Evolutionary conservation across 1,140 invertebrate species (phyloP), one percentile per base, ranked within the genome.

Genomic region (Heliconius nattereri): DNA sequence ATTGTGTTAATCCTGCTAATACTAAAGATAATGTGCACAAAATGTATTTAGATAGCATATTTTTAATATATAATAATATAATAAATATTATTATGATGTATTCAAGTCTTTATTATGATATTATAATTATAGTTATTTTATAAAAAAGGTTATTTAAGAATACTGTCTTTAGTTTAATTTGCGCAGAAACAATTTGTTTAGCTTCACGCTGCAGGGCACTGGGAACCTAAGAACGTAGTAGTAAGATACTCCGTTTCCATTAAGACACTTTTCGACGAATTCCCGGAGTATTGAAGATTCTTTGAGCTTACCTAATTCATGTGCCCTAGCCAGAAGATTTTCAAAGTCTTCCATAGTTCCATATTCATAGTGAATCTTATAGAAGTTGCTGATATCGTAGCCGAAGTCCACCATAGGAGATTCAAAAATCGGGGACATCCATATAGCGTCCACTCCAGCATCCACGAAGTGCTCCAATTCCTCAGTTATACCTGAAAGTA

Each of bases 311-410:
- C 95, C 95, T 37, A 95, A 85, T 37, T 94, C 87, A 82, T 97
- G 95, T 5, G 96, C 96, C 72, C 91, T 93, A 19, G 92, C 91
- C 0, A 97, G 84, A 71, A 98, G 90, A 9, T 94, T 84, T 70
- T 96, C 95, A 74, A 98, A 97, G 86, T 98, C 96, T 60, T 96
- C 94, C 91, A 97, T 95, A 3, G 95, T 96, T 3, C 98, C 98
- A 81, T 97, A 97, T 70, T 96, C 94, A 1, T 96, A 90, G 84
- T 98, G 96, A n/a, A 98, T 95, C 7, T 95, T 91, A 75, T 94
- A 96, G 86, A 97, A 98, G 89, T 98, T 96, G n/a, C 96, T 95
- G 78, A 98, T 96, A 85, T 97, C 97, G 83, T 97, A 97, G 8
- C 97, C 97, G 82, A 96, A 96, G 92, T 97, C 97, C 2, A 95